These are phyloP conservation scores for Drosophila carrolli DNA, from an alignment of 1,140 invertebrate species.

Conservation along the genomic window DNA sequence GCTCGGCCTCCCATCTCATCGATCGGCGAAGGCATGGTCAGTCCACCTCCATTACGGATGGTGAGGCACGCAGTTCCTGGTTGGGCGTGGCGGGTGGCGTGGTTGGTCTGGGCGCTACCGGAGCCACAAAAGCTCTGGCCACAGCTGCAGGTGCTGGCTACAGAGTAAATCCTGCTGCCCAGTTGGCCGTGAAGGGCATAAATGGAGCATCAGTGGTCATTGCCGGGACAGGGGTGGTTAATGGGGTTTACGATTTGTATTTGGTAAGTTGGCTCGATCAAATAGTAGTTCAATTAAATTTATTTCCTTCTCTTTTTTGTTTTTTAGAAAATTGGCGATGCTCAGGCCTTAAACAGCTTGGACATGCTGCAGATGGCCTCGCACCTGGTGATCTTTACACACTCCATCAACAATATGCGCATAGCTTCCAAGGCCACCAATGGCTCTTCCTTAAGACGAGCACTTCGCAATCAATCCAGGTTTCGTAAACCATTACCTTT, in stretches of 20 bases:
- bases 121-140: conserved; percentile 57
- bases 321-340: conserved; percentile 56
- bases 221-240: conserved; percentile 62
- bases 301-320: too few species aligned
- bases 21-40: conserved; percentile 69
- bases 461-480: conserved; percentile 48
- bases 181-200: conserved; percentile 62
- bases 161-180: conserved; percentile 35
- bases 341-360: conserved; percentile 46
- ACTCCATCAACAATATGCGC: conserved; percentile 72
- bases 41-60: conserved; percentile 47
- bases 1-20: conserved; percentile 48
- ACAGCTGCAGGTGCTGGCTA: conserved; percentile 34
- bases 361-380: conserved; percentile 70
- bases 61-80: conserved; percentile 73
- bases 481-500: not conserved
- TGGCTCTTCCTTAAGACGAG: conserved; percentile 48
- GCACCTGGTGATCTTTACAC: conserved; percentile 70
- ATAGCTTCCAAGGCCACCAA: conserved; percentile 63
- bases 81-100: conserved; percentile 72
- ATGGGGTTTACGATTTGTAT: conserved; percentile 71
- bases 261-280: conserved; percentile 23
- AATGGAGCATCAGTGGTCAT: conserved; percentile 67
- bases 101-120: conserved; percentile 61
- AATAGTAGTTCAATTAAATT: not conserved